Evolutionary conservation across 2,113 vertebrate genomes (phyloP).

Genomic region (Isichthys henryi): DNA sequence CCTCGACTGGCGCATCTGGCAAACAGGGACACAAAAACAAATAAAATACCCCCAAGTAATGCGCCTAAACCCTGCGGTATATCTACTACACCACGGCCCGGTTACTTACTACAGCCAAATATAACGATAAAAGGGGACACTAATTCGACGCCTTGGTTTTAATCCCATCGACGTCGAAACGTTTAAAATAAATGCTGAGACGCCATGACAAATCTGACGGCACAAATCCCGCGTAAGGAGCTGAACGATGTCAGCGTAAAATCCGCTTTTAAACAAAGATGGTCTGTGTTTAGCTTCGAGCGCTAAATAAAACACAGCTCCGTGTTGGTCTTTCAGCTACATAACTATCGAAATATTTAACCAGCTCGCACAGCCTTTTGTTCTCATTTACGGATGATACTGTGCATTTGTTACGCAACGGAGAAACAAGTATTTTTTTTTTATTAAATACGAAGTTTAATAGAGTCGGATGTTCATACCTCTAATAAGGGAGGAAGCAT

Average conservation of each 20-base stretch:
- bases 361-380: neutral
- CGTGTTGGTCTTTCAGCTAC: neutral
- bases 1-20: slow-evolving; percentile 80
- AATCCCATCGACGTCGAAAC: neutral
- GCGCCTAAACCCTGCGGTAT: neutral
- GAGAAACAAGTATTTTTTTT: neutral
- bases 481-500: neutral
- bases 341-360: neutral
- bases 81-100: neutral
- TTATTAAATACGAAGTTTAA: neutral
- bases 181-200: neutral
- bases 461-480: neutral
- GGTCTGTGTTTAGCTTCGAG: neutral
- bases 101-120: neutral
- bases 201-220: neutral
- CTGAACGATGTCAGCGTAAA: neutral
- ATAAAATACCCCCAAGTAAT: neutral
- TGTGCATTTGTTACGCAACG: neutral
- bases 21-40: neutral
- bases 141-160: neutral
- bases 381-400: neutral
- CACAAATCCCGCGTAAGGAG: neutral
- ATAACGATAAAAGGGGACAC: neutral
- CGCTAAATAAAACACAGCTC: neutral
- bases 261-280: neutral